Conservation (phyloP, 2,113 vertebrate species). For the Columba livia region DNA sequence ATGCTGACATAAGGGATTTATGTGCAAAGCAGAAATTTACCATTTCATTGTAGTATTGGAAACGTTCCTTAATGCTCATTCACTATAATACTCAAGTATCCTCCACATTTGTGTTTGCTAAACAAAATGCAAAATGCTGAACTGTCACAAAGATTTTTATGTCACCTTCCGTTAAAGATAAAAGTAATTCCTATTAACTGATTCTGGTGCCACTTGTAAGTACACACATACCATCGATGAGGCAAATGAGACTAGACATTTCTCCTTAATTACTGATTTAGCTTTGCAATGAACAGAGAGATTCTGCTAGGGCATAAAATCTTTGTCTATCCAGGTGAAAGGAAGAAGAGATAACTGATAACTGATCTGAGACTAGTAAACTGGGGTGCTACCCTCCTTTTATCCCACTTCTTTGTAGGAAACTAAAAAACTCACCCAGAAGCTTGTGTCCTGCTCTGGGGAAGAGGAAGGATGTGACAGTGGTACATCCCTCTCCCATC, state of each 20-base stretch:
- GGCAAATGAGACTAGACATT: not conserved
- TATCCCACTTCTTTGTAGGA: not conserved
- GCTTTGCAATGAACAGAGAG: not conserved
- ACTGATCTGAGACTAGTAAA: not conserved
- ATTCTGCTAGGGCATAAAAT: not conserved
- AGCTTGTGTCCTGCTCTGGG: not conserved
- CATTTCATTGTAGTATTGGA: not conserved
- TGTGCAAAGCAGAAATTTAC: not conserved
- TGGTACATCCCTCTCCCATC: not conserved
- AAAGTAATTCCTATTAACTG: not conserved
- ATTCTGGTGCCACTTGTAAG: not conserved
- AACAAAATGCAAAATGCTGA: not conserved
- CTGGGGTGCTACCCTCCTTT: not conserved
- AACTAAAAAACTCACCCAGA: not conserved
- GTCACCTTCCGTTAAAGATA: not conserved
- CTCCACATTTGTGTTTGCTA: not conserved
- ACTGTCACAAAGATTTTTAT: not conserved
- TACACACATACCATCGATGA: not conserved
- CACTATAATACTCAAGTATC: not conserved
- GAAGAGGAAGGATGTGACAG: not conserved
- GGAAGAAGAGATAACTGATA: not conserved
- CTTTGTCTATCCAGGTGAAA: not conserved
- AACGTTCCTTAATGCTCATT: not conserved
- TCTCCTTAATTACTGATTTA: not conserved
- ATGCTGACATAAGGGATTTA: not conserved